phyloP scores from a whole-genome alignment of 1,140 invertebrate genomes.

The Ips typographus region DNA sequence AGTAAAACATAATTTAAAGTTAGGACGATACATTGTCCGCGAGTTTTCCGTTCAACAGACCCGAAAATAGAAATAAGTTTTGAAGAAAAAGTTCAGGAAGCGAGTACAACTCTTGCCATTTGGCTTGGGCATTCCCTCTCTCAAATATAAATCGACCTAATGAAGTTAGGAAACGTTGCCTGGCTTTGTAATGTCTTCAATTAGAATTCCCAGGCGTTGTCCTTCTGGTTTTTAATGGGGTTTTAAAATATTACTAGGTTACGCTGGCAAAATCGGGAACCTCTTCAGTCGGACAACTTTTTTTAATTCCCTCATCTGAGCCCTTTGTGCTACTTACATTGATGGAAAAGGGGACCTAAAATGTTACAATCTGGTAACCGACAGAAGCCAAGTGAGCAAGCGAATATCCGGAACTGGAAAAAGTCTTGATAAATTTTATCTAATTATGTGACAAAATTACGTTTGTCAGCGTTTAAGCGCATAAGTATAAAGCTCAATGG shows the following conservation, averaged over 20 bases:
- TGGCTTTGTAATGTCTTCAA: constrained; percentile 28
- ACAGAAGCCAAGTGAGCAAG: constrained; percentile 10
- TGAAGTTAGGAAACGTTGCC: constrained; percentile 30
- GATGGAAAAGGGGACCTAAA: neutral
- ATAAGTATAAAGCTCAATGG: too few species aligned
- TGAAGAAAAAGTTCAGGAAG: constrained; percentile 12
- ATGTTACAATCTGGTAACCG: constrained; percentile 6
- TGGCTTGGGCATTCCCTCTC: constrained; percentile 20
- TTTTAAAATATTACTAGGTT: constrained; percentile 6
- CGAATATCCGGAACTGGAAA: constrained; percentile 7
- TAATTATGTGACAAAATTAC: constrained; percentile 24
- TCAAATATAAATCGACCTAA: constrained; percentile 28
- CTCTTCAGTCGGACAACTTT: neutral
- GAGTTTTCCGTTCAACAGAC: constrained; percentile 16
- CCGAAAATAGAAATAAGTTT: constrained; percentile 22
- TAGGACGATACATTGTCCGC: constrained; percentile 12
- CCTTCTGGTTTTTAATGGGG: constrained; percentile 21
- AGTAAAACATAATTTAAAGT: neutral
- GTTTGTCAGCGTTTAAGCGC: constrained; percentile 16
- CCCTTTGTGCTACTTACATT: neutral
- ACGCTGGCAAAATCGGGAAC: neutral
- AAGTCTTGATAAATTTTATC: constrained; percentile 14
- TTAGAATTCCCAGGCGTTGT: constrained; percentile 26
- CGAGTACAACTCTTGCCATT: constrained; percentile 25
- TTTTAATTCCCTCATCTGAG: too few species aligned